Evolutionary conservation across 2,113 vertebrate genomes (phyloP), one percentile per base, ranked within the genome.

Genomic region (Melanotaenia duboulayi): DNA sequence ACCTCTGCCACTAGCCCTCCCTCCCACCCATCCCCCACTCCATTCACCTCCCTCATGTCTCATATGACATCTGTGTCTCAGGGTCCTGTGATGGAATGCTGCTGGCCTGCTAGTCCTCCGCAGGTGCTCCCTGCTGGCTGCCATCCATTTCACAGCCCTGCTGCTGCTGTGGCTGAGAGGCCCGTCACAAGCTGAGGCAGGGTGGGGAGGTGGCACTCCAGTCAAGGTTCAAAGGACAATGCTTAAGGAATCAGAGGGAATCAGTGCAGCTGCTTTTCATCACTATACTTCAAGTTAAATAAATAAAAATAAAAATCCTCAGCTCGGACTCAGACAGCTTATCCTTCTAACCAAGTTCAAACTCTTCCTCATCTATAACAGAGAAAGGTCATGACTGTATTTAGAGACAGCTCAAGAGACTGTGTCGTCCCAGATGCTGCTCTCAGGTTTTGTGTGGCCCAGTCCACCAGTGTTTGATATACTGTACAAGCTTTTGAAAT

Each of bases 51-150:
- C 88, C 91, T 20, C 11, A 74, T 75, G 85, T 81, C 88, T 91
- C 86, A 73, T 89, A 81, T 84, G 85, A 91, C 90, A 90, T 90
- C 90, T 88, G 91, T 87, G 88, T 91, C 88, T 90, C 78, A 40
- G 71, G 86, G 81, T 80, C 80, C 89, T 90, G 91, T 88, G 86
- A 89, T 92, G 94, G 93, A 94, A 94, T 94, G 93, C 88, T 19
- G 65, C 81, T 87, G 50, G 74, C 79, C 84, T 68, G 69, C 86
- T 72, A 71, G 68, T 74, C 78, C 84, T 92, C 91, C 65, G 87
- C 91, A 93, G 93, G 92, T 93, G 91, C 82, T 90, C 80, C 71
- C 87, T 51, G 71, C 76, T 83, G 82, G 83, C 81, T 20, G 82
- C 74, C 86, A 73, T 81, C 82, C 78, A 81, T 80, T 80, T 80